A percentile compares a stretch with the other conserved stretches of the same genome.
phyloP scores from a whole-genome alignment of 2,888 invertebrate species.

The Megamerina dolium region DNA sequence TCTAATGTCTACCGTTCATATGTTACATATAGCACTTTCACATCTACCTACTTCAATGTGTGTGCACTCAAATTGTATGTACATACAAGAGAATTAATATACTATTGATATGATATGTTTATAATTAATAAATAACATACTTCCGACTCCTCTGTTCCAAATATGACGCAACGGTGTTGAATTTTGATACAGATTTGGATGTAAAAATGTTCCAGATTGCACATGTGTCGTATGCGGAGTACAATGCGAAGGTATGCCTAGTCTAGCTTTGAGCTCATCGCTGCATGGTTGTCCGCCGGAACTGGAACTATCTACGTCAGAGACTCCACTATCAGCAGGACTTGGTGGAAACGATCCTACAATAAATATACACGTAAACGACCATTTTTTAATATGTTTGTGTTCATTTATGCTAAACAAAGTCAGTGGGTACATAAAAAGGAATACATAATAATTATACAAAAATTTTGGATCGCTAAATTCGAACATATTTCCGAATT shows the following conservation, averaged over 20 bases:
- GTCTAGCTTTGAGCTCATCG: constrained; percentile 81
- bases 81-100: no score
- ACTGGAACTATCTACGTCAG: constrained; percentile 93
- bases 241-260: constrained; percentile 65
- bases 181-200: constrained; percentile 64
- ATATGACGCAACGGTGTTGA: constrained; percentile 50
- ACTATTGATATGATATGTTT: no score
- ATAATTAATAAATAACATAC: no score
- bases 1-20: no score
- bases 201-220: constrained; percentile 53
- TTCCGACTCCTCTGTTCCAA: constrained; percentile 50
- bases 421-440: constrained; percentile 7
- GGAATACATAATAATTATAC: not conserved
- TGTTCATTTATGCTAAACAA: constrained; percentile 9
- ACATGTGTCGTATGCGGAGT: constrained; percentile 30
- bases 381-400: no score
- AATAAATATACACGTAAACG: no score
- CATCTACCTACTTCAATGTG: no score
- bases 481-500: no score
- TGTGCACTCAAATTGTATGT: no score
- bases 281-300: constrained; percentile 61
- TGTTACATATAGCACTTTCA: no score
- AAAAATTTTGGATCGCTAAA: no score
- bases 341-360: constrained; percentile 92
- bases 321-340: constrained; percentile 95